Conservation (phyloP, 2,888 invertebrate genomes). For the Cyclophora punctaria region DNA sequence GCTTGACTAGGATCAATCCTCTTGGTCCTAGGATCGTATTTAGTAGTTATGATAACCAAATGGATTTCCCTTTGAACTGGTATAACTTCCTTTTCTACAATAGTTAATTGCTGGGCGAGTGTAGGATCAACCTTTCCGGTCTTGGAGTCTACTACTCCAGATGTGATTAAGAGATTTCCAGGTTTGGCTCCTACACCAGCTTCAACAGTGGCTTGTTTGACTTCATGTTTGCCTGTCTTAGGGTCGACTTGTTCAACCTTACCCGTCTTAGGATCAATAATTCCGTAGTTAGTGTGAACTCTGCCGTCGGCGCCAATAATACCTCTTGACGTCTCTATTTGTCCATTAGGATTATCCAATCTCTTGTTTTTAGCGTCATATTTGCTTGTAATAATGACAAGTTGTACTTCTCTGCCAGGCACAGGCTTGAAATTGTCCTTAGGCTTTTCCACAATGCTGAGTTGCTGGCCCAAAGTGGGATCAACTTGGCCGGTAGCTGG, state of each 20-base stretch:
- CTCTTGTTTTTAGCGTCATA: slow-evolving; percentile 70
- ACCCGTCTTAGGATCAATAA: slow-evolving; percentile 72
- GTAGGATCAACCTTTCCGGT: slow-evolving; percentile 72
- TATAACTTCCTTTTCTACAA: slow-evolving; percentile 60
- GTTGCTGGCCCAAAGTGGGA: slow-evolving; percentile 67
- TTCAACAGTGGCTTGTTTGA: slow-evolving; percentile 69
- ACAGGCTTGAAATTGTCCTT: slow-evolving; percentile 41
- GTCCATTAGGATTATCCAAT: slow-evolving; percentile 69
- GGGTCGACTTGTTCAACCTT: slow-evolving; percentile 68
- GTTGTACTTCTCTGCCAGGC: slow-evolving; percentile 56
- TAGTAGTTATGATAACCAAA: slow-evolving; percentile 76
- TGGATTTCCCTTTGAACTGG: slow-evolving; percentile 69
- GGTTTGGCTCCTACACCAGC: slow-evolving; percentile 72
- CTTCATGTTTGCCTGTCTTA: slow-evolving; percentile 69
- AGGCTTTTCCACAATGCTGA: slow-evolving; percentile 42
- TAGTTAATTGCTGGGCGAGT: slow-evolving; percentile 73
- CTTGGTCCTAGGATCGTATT: slow-evolving; percentile 73
- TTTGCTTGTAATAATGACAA: slow-evolving; percentile 68
- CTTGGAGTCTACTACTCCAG: slow-evolving; percentile 74
- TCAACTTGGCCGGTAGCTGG: slow-evolving; percentile 71
- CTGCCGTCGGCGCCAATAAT: slow-evolving; percentile 49
- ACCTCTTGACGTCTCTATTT: slow-evolving; percentile 63
- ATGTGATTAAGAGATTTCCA: slow-evolving; percentile 67
- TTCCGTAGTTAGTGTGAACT: slow-evolving; percentile 68
- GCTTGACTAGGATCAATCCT: slow-evolving; percentile 62